phyloP scores from a whole-genome alignment of 2,113 vertebrate species.

The Erinaceus europaeus region DNA sequence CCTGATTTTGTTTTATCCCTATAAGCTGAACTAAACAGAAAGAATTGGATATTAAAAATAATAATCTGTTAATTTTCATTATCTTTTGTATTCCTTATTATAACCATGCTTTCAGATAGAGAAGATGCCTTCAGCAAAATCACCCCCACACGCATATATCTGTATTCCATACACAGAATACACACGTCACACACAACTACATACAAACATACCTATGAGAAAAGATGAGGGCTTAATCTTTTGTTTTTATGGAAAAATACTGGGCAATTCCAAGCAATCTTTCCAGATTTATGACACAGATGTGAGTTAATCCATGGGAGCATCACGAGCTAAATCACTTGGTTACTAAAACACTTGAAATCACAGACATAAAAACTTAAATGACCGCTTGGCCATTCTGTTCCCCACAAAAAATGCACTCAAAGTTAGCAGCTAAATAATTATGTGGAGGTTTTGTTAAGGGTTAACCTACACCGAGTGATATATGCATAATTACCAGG shows the following conservation, averaged over 20 bases:
- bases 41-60: too few relatives aligned
- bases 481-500: background rate
- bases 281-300: conserved; percentile 34
- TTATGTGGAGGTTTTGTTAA: background rate
- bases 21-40: too few relatives aligned
- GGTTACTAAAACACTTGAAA: background rate
- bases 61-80: too few relatives aligned
- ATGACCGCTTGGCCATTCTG: background rate
- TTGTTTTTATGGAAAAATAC: background rate
- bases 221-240: background rate
- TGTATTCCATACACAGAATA: too few relatives aligned
- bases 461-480: too few relatives aligned
- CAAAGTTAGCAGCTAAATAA: background rate
- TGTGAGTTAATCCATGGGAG: background rate
- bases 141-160: too few relatives aligned
- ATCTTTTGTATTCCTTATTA: too few relatives aligned
- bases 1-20: too few relatives aligned
- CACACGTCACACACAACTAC: background rate
- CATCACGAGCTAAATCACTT: background rate
- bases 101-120: too few relatives aligned
- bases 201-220: background rate
- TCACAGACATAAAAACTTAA: conserved; percentile 11
- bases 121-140: too few relatives aligned
- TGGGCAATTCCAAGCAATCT: background rate
- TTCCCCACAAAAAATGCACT: background rate